Evolutionary conservation across 2,113 vertebrate genomes (phyloP).

Genomic region (Strix aluco): DNA sequence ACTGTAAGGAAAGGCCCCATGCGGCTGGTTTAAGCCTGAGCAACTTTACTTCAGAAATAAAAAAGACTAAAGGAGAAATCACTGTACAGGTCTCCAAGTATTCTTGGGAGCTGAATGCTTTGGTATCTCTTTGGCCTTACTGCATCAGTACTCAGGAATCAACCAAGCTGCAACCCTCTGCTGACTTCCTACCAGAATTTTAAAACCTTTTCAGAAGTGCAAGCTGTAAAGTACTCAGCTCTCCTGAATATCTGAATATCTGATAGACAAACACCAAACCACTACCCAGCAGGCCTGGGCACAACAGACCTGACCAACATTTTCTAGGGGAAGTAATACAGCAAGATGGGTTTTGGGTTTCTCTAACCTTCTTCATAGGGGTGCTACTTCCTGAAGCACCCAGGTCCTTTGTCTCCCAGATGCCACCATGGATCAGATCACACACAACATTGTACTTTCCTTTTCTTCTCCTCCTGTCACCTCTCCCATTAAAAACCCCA

Average conservation of each 20-base stretch:
- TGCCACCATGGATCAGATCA: not conserved
- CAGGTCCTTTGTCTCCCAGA: not conserved
- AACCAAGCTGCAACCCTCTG: not conserved
- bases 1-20: conserved; percentile 19
- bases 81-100: not conserved
- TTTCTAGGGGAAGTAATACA: not conserved
- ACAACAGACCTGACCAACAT: not conserved
- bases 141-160: not conserved
- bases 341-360: not conserved
- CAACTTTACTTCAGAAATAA: not conserved
- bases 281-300: not conserved
- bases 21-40: conserved; percentile 11
- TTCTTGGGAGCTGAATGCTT: not conserved
- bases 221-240: not conserved
- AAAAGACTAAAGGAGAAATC: not conserved
- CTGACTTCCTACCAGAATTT: not conserved
- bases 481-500: not conserved
- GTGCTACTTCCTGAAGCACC: not conserved
- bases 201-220: not conserved
- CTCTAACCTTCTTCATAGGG: not conserved
- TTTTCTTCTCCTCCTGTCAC: not conserved
- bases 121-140: not conserved
- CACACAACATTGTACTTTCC: not conserved
- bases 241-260: not conserved
- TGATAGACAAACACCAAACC: not conserved